These are phyloP conservation scores for Lepidothrix coronata DNA, from an alignment of 2,113 vertebrate genomes.

Conservation along the genomic window DNA sequence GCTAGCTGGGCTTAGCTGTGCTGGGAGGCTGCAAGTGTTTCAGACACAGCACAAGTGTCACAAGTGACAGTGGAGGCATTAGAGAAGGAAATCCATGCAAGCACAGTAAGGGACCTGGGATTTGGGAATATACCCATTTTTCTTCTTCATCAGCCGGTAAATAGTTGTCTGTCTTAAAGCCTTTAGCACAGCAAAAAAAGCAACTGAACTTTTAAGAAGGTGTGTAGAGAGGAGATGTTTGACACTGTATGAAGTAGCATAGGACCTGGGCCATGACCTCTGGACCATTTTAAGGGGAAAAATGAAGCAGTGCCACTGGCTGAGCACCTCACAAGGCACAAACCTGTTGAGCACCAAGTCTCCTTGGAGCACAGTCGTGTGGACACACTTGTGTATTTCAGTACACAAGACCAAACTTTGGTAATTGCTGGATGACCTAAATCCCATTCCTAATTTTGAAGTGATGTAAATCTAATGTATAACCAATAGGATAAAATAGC, in stretches of 20 bases:
- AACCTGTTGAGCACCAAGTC: not conserved
- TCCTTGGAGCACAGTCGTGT: not conserved
- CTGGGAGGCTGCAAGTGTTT: not conserved
- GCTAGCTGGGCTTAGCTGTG: not conserved
- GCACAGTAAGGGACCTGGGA: fast-evolving
- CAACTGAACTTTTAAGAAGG: not conserved
- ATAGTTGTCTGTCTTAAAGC: not conserved
- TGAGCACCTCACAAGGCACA: not conserved
- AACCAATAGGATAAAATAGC: not conserved
- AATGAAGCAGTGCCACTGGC: not conserved
- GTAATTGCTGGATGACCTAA: not conserved
- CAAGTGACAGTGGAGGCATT: not conserved
- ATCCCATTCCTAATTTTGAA: not conserved
- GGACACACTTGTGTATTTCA: not conserved
- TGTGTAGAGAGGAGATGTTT: not conserved
- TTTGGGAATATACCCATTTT: not conserved
- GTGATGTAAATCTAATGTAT: not conserved
- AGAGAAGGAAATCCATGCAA: not conserved
- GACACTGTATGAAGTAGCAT: not conserved
- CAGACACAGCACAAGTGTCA: not conserved
- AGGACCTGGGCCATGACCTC: not conserved
- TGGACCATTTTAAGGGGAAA: not conserved
- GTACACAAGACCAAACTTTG: not conserved
- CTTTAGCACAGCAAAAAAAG: not conserved
- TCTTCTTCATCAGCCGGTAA: not conserved